phyloP scores from a whole-genome alignment of 1,140 invertebrate genomes.

The Schlechtendalia chinensis region DNA sequence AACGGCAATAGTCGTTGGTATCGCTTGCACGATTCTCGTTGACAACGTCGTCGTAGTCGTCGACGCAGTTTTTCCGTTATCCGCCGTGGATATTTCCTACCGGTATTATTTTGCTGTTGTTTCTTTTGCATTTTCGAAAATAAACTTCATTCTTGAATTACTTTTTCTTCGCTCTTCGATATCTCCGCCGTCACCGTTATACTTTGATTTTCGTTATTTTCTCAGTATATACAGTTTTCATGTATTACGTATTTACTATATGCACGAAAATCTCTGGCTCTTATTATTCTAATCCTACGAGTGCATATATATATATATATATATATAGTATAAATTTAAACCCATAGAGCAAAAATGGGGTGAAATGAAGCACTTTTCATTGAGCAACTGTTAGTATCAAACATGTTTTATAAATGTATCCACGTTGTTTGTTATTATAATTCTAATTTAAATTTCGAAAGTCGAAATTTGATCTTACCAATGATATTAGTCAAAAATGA shows the following conservation, averaged over 20 bases:
- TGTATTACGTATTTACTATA: not conserved
- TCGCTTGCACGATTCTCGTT: constrained; percentile 8
- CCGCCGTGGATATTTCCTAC: constrained; percentile 6
- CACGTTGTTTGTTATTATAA: no score
- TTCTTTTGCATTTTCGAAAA: constrained; percentile 1
- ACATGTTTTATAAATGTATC: no score
- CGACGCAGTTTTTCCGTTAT: not conserved
- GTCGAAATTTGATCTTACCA: no score
- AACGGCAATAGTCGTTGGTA: constrained; percentile 10
- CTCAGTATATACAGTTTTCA: not conserved
- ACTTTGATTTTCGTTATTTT: constrained; percentile 31
- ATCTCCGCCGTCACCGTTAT: not conserved
- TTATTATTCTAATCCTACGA: not conserved
- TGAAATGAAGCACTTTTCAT: no score
- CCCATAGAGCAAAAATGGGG: no score
- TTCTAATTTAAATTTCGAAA: no score
- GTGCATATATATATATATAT: no score
- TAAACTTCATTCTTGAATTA: constrained; percentile 11
- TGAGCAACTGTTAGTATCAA: no score
- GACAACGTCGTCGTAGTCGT: not conserved
- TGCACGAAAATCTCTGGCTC: not conserved
- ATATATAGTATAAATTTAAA: not conserved
- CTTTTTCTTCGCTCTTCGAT: not conserved
- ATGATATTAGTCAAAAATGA: no score
- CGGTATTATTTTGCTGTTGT: not conserved